Percentiles rank a stretch among this genome's conserved stretches.
These are phyloP conservation scores for Platycercus adscitus DNA, from an alignment of 2,113 vertebrate genomes.

Conservation along the genomic window DNA sequence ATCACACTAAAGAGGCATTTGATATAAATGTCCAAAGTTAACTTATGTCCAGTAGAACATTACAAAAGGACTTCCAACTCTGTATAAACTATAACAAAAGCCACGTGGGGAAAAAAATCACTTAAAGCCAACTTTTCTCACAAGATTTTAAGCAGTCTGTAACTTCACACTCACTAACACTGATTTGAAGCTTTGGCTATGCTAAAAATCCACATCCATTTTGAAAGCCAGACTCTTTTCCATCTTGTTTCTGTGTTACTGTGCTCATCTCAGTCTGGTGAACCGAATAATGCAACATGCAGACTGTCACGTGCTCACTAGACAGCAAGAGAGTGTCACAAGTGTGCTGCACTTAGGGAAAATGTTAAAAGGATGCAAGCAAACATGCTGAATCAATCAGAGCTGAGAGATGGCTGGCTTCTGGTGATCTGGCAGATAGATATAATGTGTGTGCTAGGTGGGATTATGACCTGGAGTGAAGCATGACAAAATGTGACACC, in stretches of 20 bases:
- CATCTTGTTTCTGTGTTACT: background rate
- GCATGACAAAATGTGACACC: background rate
- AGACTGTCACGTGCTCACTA: background rate
- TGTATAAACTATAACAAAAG: constrained; percentile 4
- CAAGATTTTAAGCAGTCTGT: constrained; percentile 2
- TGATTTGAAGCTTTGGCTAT: constrained; percentile 29
- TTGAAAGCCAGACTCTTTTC: background rate
- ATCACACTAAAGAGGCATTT: background rate
- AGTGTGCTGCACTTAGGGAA: background rate
- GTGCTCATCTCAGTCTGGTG: background rate
- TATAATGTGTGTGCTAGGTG: rapidly evolving
- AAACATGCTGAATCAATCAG: constrained; percentile 7
- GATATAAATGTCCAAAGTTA: background rate
- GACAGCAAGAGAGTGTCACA: background rate
- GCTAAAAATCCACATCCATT: background rate
- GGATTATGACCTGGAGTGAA: background rate
- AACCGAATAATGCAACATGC: background rate
- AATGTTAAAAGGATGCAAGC: background rate
- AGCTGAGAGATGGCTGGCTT: background rate
- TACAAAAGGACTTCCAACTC: background rate
- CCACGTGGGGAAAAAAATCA: background rate
- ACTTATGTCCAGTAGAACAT: background rate
- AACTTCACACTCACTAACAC: background rate
- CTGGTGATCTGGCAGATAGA: background rate
- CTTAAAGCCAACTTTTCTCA: constrained; percentile 11